phyloP scores from a whole-genome alignment of 2,113 vertebrate genomes.

The Tautogolabrus adspersus region DNA sequence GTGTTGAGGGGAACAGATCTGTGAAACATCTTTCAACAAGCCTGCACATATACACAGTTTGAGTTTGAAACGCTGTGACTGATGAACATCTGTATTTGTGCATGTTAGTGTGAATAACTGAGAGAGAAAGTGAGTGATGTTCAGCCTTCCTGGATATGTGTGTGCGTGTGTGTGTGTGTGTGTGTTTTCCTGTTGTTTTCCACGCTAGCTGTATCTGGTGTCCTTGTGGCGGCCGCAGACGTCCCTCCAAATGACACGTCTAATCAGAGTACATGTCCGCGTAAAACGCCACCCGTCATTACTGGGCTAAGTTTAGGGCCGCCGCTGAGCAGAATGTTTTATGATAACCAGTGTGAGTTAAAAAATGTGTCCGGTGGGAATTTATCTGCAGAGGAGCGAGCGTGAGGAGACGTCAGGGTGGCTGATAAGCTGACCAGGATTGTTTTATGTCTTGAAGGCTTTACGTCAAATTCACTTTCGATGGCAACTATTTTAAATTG shows the following conservation, averaged over 20 bases:
- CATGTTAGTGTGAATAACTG: conserved; percentile 9
- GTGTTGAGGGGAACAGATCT: conserved; percentile 41
- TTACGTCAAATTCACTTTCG: not conserved
- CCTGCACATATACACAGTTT: conserved; percentile 46
- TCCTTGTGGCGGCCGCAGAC: conserved; percentile 67
- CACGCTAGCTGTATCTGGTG: conserved; percentile 62
- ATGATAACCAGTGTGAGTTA: conserved; percentile 72
- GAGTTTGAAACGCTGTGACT: conserved; percentile 47
- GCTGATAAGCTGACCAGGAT: not conserved
- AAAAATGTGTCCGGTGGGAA: conserved; percentile 69
- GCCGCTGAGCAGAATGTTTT: conserved; percentile 65
- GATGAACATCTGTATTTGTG: conserved; percentile 51
- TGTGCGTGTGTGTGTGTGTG: conserved; percentile 1
- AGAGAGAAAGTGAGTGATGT: not conserved
- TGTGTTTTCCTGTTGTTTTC: conserved; percentile 68
- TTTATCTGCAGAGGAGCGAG: conserved; percentile 57
- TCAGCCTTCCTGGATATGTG: not conserved
- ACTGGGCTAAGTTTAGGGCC: conserved; percentile 80
- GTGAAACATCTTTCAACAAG: conserved; percentile 75
- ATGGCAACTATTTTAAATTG: not conserved
- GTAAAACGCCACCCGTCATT: conserved; percentile 79
- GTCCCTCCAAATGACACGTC: conserved; percentile 78
- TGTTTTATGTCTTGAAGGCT: not conserved
- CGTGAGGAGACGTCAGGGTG: conserved; percentile 20
- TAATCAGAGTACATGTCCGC: conserved; percentile 80